A percentile compares a stretch with the other conserved stretches of the same genome.
Evolutionary conservation across 2,797 vertebrate genomes (phyloP).

Genomic region (Todus mexicanus): DNA sequence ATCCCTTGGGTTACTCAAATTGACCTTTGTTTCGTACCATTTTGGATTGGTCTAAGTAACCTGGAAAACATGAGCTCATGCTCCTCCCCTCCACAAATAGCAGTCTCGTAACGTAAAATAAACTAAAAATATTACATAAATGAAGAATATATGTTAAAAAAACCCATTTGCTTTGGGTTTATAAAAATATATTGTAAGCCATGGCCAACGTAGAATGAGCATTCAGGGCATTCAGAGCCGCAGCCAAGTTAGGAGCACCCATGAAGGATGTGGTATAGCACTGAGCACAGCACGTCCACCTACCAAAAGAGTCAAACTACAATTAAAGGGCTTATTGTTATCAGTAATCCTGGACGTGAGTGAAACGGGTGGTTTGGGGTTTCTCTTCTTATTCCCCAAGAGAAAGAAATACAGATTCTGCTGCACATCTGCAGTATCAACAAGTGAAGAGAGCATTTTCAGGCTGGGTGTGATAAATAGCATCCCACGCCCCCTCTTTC

Average conservation of each 20-base stretch:
- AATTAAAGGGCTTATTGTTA: background rate
- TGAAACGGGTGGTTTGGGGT: background rate
- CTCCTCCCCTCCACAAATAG: background rate
- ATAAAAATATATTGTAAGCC: background rate
- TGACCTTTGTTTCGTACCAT: background rate
- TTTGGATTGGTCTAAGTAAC: background rate
- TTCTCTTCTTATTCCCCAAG: background rate
- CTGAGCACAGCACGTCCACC: background rate
- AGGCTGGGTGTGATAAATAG: background rate
- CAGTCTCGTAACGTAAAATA: background rate
- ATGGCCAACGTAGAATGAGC: background rate
- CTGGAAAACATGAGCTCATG: background rate
- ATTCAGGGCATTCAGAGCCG: background rate
- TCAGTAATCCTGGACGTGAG: background rate
- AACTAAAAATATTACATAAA: background rate
- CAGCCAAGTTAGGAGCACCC: background rate
- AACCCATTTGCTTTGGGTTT: background rate
- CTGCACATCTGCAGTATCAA: background rate
- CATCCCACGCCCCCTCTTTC: background rate
- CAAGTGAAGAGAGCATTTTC: background rate
- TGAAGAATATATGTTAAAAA: background rate
- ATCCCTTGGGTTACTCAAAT: background rate
- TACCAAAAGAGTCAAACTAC: background rate
- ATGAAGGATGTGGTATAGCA: accelerated
- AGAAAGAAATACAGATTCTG: background rate